Evolutionary conservation across 2,113 vertebrate genomes (phyloP).

Genomic region (Seriola quinqueradiata): DNA sequence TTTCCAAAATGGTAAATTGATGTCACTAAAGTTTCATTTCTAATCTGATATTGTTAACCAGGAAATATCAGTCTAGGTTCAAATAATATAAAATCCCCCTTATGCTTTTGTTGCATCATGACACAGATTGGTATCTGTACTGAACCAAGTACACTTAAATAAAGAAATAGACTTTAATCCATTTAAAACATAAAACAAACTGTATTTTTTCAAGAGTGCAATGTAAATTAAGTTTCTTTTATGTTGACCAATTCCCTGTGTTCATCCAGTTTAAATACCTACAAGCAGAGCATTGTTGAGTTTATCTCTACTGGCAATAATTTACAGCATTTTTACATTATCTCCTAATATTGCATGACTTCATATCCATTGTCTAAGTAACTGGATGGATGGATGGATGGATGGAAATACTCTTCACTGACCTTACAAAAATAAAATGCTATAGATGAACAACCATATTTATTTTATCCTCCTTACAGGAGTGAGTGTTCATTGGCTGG

Average conservation of each 20-base stretch:
- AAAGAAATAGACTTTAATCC: neutral
- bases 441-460: neutral
- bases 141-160: neutral
- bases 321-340: no score
- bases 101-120: neutral
- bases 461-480: conserved; percentile 74
- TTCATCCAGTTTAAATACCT: no score
- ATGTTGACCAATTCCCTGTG: no score
- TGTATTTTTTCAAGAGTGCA: no score
- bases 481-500: conserved; percentile 90
- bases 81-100: no score
- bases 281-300: no score
- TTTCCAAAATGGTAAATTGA: conserved; percentile 86
- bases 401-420: neutral
- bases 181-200: no score
- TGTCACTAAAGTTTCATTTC: neutral
- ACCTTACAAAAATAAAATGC: neutral
- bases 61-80: neutral
- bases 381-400: neutral
- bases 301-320: no score
- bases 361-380: no score
- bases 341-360: no score
- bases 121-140: neutral
- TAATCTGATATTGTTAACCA: neutral
- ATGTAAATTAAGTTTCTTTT: no score